Conservation (phyloP, 2,797 vertebrate species). For the Luscinia megarhynchos region DNA sequence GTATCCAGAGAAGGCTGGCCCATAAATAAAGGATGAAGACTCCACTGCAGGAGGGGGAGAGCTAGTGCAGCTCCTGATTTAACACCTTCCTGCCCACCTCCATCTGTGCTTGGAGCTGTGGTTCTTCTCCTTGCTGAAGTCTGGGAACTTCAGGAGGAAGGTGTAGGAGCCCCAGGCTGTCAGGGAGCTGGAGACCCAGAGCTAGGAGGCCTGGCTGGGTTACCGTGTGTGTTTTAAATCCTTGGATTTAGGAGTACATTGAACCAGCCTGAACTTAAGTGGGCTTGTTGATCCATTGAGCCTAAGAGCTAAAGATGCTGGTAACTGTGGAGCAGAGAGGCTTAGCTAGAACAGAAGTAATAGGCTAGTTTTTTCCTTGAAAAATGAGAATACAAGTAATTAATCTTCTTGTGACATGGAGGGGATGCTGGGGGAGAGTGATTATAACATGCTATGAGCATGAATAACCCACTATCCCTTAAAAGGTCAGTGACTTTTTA, state of each 20-base stretch:
- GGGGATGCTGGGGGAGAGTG: background rate
- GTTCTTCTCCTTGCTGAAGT: background rate
- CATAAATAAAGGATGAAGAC: constrained; percentile 71
- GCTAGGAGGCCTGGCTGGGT: background rate
- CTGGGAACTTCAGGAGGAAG: background rate
- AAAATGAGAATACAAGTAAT: background rate
- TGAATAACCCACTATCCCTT: background rate
- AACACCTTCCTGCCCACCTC: constrained; percentile 33
- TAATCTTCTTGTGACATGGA: background rate
- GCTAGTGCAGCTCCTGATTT: background rate
- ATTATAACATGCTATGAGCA: background rate
- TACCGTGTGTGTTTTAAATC: background rate
- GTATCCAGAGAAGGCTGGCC: constrained; percentile 30
- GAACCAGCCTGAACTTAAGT: background rate
- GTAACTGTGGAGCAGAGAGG: background rate
- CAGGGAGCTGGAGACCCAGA: background rate
- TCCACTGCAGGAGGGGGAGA: background rate
- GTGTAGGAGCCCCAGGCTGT: background rate
- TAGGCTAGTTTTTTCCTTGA: background rate
- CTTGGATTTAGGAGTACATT: background rate
- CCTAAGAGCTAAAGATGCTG: background rate
- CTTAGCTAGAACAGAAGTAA: background rate
- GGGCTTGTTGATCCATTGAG: background rate
- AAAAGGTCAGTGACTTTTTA: background rate
- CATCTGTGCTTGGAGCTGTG: background rate